Conservation (phyloP, 1,140 invertebrate species). For the Hylaeus volcanicus region DNA sequence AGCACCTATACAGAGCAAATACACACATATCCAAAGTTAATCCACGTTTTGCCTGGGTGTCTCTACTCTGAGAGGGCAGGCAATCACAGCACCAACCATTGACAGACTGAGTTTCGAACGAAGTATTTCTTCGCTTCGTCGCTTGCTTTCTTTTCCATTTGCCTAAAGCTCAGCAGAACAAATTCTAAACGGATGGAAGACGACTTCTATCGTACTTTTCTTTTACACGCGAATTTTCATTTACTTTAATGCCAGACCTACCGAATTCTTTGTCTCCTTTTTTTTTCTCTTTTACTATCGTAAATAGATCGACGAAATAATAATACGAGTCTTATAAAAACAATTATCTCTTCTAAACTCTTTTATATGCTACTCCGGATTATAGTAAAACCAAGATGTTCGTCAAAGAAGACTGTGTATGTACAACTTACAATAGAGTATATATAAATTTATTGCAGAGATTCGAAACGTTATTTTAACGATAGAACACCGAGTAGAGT, state of each 20-base stretch:
- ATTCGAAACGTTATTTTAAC: neutral
- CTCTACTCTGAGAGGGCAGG: conserved; percentile 80
- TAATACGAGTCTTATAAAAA: conserved; percentile 1
- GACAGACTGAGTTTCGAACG: conserved; percentile 76
- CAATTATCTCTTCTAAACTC: conserved; percentile 9
- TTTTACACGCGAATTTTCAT: conserved; percentile 23
- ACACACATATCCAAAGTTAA: conserved; percentile 82
- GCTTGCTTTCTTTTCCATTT: conserved; percentile 71
- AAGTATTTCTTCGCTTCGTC: conserved; percentile 75
- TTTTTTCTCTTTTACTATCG: neutral
- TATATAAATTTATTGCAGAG: neutral
- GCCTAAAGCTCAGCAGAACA: conserved; percentile 66
- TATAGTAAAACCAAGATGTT: conserved; percentile 10
- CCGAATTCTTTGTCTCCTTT: conserved; percentile 30
- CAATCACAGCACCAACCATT: conserved; percentile 81
- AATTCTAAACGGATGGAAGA: conserved; percentile 55
- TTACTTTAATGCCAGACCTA: conserved; percentile 25
- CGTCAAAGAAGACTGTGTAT: neutral
- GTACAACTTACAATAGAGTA: conserved; percentile 4
- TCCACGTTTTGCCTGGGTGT: conserved; percentile 80
- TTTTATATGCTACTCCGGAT: conserved; percentile 10
- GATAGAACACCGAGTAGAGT: neutral
- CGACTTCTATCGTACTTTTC: conserved; percentile 25
- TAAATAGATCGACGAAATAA: neutral
- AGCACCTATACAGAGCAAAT: conserved; percentile 88